These are phyloP conservation scores for Squalus acanthias DNA, from an alignment of 2,797 vertebrate genomes.

Conservation along the genomic window DNA sequence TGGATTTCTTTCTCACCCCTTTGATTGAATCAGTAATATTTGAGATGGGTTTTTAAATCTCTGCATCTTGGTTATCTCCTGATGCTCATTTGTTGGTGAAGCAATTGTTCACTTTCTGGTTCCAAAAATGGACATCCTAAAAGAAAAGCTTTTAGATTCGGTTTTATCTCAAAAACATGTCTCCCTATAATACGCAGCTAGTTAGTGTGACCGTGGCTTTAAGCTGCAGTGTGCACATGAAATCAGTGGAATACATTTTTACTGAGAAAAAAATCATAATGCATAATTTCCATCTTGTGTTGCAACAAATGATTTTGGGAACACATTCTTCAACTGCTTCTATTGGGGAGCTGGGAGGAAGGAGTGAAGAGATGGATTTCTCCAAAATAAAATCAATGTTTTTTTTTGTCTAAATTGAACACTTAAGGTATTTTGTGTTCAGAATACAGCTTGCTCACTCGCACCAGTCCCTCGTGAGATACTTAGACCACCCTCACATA, in stretches of 20 bases:
- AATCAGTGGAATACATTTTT: neutral
- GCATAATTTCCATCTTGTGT: neutral
- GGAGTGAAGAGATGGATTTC: neutral
- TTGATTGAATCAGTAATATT: neutral
- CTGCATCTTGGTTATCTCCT: neutral
- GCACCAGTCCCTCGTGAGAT: neutral
- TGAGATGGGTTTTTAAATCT: neutral
- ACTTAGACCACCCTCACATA: neutral
- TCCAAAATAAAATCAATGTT: neutral
- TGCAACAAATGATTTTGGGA: neutral
- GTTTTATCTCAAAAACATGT: neutral
- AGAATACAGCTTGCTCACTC: neutral
- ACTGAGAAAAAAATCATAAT: neutral
- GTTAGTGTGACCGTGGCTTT: neutral
- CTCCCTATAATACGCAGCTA: neutral
- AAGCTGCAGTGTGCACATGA: neutral
- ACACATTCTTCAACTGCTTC: neutral
- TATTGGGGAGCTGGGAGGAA: neutral
- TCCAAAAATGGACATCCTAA: neutral
- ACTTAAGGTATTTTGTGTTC: neutral
- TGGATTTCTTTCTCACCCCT: neutral
- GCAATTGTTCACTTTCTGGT: neutral
- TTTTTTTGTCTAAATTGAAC: neutral
- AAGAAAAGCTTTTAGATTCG: neutral
- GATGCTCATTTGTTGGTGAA: neutral